Base-by-base conservation (phyloP, 2,113 vertebrate genomes). In the Prolemur simus region DNA sequence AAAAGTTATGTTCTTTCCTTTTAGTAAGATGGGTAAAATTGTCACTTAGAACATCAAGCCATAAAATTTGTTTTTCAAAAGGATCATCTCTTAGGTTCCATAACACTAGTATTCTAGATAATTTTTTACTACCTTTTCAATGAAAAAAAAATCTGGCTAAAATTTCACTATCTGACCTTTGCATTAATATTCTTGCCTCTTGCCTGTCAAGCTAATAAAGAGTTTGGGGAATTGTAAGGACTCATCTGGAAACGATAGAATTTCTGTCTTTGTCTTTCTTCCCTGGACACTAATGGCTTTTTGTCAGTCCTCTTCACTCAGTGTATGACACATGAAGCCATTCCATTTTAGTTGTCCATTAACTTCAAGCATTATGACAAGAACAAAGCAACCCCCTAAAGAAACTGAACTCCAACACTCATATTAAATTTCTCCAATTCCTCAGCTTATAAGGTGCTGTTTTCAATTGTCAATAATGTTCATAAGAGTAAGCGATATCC, bases 241-340 rank as follows among this genome's bases (percentile, higher is more conserved):
- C 98, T 99, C 98, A 99, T 98, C 99, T 99, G 98, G 99, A 98
- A 99, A 98, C 0, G 92, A 98, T 98, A 98, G 98, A 98, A 98
- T 99, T 99, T 99, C 98, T 99, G 98, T 98, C 98, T 99, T 99
- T 99, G 99, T 99, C 99, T 99, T 99, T 99, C 97, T 98, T 98
- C 97, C 97, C 98, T 98, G 98, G 99, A 99, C 98, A 91, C 98
- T 99, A 99, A 99, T 99, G 99, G 99, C 98, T 99, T 99, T 99
- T 99, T 99, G 99, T 99, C 98, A 98, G 99, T 98, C 98, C 98
- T 98, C 99, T 98, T 99, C 99, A 99, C 98, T 99, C 99, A 99
- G 90, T 96, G 96, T 97, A 98, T 99, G 99, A 99, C 99, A 99
- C 98, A 98, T 98, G 98, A 94, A 99, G 98, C 98, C 96, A 95